Base-by-base conservation (phyloP, 37 sponge, comb jelly and placozoan genomes). In the Hormiphora californensis region DNA sequence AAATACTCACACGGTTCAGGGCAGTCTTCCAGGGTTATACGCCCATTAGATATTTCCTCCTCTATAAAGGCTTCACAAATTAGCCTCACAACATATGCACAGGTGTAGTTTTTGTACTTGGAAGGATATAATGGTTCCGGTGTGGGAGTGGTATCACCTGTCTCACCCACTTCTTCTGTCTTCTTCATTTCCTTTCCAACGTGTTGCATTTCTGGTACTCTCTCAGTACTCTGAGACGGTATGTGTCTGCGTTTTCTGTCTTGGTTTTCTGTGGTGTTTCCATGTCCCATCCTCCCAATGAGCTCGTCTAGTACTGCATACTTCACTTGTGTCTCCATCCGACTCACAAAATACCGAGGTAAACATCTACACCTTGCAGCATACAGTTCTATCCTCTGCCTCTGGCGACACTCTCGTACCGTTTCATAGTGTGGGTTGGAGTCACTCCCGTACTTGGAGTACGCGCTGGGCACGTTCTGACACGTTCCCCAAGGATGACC, bases 371-470 rank as follows among this genome's bases (percentile, higher is more conserved):
- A 65, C 19, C 35, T 21, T 1, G 32, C 28, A 17, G 35, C 9
- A 17, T 36, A 36, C 2, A 28, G 15, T 34, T 65, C 67, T 33
- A 65, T 30, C 7, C 35, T 15, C 17, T 65, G 67, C 35, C 67
- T 35, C 28, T 65, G 30, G 11, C 15, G 37, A 17, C 67, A 65
- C 35, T 65, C 67, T 17, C 67, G 21, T 7, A 65, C 67, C 1
- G 30, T 31, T 28, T 65, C 67, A 65, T 28, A 65, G 15, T 28
- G 67, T n/a, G n/a, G n/a, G n/a, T n/a, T n/a, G n/a, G n/a, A n/a
- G n/a, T n/a, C n/a, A 7, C 15, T 33, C 17, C 67, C 67, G 37
- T 65, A 65, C 67, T 65, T 65, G 37, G 67, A 65, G 28, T 34
- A 65, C 67, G 32, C 35, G 67, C 67, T 65, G 19, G 15, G 9